phyloP scores from a whole-genome alignment of 2,113 vertebrate genomes.

The Labeo catla region DNA sequence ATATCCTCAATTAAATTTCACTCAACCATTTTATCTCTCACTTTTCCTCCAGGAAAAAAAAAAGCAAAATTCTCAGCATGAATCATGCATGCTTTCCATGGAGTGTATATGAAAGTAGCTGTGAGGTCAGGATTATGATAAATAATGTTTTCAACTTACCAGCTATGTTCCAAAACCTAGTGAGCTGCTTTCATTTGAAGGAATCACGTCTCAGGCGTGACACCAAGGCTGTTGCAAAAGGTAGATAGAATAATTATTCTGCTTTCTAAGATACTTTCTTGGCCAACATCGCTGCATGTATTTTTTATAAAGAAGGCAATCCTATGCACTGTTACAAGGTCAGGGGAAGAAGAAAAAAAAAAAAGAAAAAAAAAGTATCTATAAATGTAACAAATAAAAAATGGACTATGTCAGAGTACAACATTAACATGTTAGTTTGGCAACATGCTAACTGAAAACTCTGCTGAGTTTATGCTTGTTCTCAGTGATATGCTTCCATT shows the following conservation, averaged over 20 bases:
- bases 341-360: neutral
- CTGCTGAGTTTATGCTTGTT: neutral
- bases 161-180: neutral
- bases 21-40: slow-evolving; percentile 3
- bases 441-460: no score
- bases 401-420: no score
- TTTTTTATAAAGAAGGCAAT: neutral
- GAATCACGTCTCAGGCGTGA: neutral
- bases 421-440: no score
- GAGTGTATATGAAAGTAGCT: neutral
- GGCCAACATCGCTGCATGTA: neutral
- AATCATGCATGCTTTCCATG: neutral
- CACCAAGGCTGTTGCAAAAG: neutral
- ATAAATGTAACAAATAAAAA: no score
- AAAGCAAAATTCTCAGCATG: neutral
- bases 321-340: neutral
- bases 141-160: neutral
- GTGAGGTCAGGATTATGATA: no score
- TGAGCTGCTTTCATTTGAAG: neutral
- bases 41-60: neutral
- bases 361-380: neutral
- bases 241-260: neutral
- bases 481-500: neutral
- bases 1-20: slow-evolving; percentile 1
- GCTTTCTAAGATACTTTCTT: neutral